These are phyloP conservation scores for Mohoua ochrocephala DNA, from an alignment of 2,113 vertebrate genomes.

Conservation along the genomic window DNA sequence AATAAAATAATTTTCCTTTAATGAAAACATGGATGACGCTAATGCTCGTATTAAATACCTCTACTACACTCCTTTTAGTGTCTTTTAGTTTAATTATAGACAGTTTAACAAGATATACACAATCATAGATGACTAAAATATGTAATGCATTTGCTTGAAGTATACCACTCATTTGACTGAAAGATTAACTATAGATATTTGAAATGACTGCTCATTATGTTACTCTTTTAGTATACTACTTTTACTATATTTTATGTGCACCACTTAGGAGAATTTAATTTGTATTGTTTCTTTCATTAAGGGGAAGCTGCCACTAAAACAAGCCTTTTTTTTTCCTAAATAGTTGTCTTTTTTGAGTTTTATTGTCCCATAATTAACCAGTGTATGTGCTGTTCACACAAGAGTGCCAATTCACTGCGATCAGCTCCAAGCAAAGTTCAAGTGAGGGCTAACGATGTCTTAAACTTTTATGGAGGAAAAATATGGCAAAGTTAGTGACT, in stretches of 20 bases:
- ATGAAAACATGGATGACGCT: background rate
- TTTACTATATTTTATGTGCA: background rate
- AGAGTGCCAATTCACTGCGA: background rate
- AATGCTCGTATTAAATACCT: background rate
- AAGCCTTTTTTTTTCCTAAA: background rate
- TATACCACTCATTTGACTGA: background rate
- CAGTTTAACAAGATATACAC: background rate
- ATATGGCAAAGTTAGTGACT: background rate
- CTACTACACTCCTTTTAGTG: background rate
- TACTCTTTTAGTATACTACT: background rate
- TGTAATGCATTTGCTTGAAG: background rate
- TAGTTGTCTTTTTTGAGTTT: background rate
- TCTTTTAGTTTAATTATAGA: background rate
- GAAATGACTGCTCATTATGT: background rate
- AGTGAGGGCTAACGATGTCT: background rate
- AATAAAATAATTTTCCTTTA: background rate
- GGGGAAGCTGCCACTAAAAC: background rate
- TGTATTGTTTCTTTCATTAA: background rate
- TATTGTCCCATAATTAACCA: background rate
- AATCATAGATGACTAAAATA: background rate
- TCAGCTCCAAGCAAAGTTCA: background rate
- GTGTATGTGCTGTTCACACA: background rate
- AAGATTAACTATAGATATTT: background rate
- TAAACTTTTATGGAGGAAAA: slow-evolving; percentile 18
- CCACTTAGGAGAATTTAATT: background rate